These are phyloP conservation scores for Hydroisotoma schaefferi DNA, from an alignment of 2,888 invertebrate genomes.

Conservation along the genomic window DNA sequence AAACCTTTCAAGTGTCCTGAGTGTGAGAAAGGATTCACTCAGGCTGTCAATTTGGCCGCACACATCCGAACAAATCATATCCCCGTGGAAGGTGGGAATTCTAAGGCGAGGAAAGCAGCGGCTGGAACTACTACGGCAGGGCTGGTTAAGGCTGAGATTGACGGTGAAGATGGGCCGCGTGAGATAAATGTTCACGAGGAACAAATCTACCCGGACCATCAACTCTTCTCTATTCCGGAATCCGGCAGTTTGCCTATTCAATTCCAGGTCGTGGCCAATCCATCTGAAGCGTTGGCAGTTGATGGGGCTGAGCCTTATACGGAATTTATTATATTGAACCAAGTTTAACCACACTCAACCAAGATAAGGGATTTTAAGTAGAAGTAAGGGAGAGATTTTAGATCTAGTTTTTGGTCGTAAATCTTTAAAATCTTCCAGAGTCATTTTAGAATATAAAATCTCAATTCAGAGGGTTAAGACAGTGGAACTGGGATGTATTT, in stretches of 20 bases:
- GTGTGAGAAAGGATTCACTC: slow-evolving; percentile 29
- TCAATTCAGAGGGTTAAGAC: too few relatives aligned
- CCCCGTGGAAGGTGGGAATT: not conserved
- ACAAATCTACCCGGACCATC: not conserved
- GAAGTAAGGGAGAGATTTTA: too few relatives aligned
- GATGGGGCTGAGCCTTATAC: slow-evolving; percentile 1
- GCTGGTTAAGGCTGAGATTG: not conserved
- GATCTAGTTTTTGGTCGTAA: not conserved
- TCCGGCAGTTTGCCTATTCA: not conserved
- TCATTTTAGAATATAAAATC: too few relatives aligned
- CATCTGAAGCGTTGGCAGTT: not conserved
- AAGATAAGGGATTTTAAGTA: too few relatives aligned
- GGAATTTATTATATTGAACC: not conserved
- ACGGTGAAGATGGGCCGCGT: not conserved
- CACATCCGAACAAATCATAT: slow-evolving; percentile 21
- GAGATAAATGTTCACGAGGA: not conserved
- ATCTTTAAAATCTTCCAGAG: not conserved
- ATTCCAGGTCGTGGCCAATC: not conserved
- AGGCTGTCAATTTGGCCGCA: slow-evolving; percentile 26
- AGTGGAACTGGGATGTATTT: too few relatives aligned
- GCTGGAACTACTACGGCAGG: not conserved
- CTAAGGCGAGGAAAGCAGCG: not conserved
- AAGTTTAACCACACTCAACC: too few relatives aligned
- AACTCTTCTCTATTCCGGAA: not conserved
- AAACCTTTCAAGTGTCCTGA: slow-evolving; percentile 22